A percentile compares a stretch with the other conserved stretches of the same genome.
Evolutionary conservation across 1,140 invertebrate species (phyloP).

Genomic region (Sitobion miscanthi): DNA sequence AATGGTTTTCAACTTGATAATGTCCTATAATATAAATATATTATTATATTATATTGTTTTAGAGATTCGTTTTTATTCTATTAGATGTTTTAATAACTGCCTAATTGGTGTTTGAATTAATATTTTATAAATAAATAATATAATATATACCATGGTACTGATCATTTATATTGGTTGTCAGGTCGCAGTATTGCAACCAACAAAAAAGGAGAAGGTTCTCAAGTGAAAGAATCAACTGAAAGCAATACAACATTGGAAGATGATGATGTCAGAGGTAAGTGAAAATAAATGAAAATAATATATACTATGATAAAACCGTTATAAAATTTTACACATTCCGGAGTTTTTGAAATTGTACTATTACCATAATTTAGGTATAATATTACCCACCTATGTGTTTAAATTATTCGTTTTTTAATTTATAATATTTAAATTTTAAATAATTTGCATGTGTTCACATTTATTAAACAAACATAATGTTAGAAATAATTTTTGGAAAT

Average conservation of each 20-base stretch:
- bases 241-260: conserved; percentile 92
- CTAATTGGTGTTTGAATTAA: neutral
- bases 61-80: conserved; percentile 31
- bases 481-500: neutral
- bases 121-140: neutral
- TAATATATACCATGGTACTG: neutral
- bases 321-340: neutral
- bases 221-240: conserved; percentile 94
- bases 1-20: conserved; percentile 1
- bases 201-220: conserved; percentile 91
- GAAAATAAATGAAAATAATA: conserved; percentile 49
- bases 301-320: neutral
- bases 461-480: neutral
- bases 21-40: neutral
- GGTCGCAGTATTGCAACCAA: conserved; percentile 82
- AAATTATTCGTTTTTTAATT: neutral
- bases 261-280: conserved; percentile 87
- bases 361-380: neutral
- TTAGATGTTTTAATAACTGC: conserved; percentile 6
- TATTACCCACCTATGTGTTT: neutral
- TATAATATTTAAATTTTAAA: neutral
- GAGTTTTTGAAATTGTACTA: neutral
- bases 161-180: conserved; percentile 61
- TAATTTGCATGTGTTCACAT: conserved; percentile 14
- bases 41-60: neutral